These are phyloP conservation scores for Hemistola chrysoprasaria DNA, from an alignment of 2,888 invertebrate species.

Conservation along the genomic window DNA sequence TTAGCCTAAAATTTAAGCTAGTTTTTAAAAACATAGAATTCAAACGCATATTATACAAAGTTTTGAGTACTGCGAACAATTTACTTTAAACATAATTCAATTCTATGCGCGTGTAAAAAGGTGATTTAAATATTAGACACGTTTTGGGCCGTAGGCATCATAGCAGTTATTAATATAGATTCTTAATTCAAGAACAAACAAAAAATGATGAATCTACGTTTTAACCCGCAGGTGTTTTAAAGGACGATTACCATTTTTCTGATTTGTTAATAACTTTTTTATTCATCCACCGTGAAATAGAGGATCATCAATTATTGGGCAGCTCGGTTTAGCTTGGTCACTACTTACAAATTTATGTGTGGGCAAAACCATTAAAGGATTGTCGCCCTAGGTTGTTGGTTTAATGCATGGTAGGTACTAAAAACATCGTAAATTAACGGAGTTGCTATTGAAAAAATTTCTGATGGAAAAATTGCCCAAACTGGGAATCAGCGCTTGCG, in stretches of 20 bases:
- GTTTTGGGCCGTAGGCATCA: too few relatives aligned
- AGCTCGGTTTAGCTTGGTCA: conserved; percentile 74
- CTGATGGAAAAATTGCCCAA: too few relatives aligned
- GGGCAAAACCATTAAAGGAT: conserved; percentile 70
- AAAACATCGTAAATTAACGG: conserved; percentile 13
- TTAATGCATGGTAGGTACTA: conserved; percentile 23
- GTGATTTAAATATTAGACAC: too few relatives aligned
- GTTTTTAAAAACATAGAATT: too few relatives aligned
- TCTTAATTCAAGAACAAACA: too few relatives aligned
- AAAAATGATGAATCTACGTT: conserved; percentile 18
- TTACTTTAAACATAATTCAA: too few relatives aligned
- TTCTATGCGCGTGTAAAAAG: too few relatives aligned
- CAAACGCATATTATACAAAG: too few relatives aligned
- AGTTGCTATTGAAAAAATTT: too few relatives aligned
- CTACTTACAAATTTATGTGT: conserved; percentile 73
- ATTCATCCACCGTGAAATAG: conserved; percentile 72
- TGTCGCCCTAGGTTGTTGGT: conserved; percentile 64
- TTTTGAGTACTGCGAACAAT: too few relatives aligned
- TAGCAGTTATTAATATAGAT: conserved; percentile 9
- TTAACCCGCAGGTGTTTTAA: conserved; percentile 60
- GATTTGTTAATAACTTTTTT: conserved; percentile 68
- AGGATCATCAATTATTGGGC: conserved; percentile 73
- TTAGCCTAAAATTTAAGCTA: too few relatives aligned
- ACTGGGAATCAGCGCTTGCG: too few relatives aligned
- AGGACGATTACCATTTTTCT: conserved; percentile 45